A percentile compares a stretch with the other conserved stretches of the same genome.
Evolutionary conservation across 2,888 invertebrate species (phyloP).

Genomic region (Venustoraphidia nigricollis): DNA sequence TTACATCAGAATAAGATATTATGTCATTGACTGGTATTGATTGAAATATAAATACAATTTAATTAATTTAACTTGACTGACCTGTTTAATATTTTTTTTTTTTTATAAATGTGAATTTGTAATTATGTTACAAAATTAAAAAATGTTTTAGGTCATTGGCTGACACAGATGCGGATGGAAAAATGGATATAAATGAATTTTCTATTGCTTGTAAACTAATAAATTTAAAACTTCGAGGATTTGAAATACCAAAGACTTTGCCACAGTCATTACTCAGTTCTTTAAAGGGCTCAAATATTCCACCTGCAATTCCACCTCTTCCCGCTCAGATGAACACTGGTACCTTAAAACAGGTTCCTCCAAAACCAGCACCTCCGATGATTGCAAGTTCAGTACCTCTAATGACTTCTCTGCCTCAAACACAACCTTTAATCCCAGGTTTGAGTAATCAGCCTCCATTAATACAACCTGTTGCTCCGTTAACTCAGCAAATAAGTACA

Average conservation of each 20-base stretch:
- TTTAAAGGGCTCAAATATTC: constrained; percentile 30
- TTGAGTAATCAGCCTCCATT: constrained; percentile 8
- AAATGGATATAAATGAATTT: constrained; percentile 91
- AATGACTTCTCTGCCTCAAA: constrained; percentile 8
- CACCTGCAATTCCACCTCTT: constrained; percentile 20
- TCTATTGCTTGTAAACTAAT: constrained; percentile 94
- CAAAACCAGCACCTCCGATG: constrained; percentile 23
- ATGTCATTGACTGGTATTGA: no score
- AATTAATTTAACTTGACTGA: no score
- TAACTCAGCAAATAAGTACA: no score
- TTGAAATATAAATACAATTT: no score
- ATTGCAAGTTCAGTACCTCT: constrained; percentile 6
- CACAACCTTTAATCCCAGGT: constrained; percentile 8
- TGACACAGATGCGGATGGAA: constrained; percentile 93
- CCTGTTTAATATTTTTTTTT: no score
- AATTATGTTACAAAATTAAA: no score
- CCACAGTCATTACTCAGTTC: constrained; percentile 63
- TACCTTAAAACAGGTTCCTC: constrained; percentile 21
- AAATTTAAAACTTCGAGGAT: constrained; percentile 79
- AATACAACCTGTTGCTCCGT: neutral
- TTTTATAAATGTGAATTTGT: no score
- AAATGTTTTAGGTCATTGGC: constrained; percentile 55
- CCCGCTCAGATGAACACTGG: constrained; percentile 16
- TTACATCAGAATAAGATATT: no score
- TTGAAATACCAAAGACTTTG: constrained; percentile 75